Percentiles rank a stretch among this genome's conserved stretches.
These are phyloP conservation scores for Syrphus vitripennis DNA, from an alignment of 2,888 invertebrate species.

Conservation along the genomic window DNA sequence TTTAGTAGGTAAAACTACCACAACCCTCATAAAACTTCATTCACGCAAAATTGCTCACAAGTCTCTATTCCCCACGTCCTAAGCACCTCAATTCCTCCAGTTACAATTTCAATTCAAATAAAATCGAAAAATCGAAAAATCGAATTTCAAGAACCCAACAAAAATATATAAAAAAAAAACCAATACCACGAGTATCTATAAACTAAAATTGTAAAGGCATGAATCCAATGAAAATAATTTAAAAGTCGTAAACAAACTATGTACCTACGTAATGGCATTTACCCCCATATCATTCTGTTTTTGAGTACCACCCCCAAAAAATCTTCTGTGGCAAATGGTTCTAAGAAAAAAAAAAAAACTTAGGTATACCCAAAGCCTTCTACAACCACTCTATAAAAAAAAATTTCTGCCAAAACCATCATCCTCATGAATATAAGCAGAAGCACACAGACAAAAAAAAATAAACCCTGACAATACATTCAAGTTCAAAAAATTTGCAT, in stretches of 20 bases:
- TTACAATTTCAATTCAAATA: conserved; percentile 11
- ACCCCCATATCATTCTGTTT: conserved; percentile 7
- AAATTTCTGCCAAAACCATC: background rate
- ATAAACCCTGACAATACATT: conserved; percentile 48
- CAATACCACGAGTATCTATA: no score
- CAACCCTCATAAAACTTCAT: background rate
- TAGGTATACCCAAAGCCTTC: conserved; percentile 20
- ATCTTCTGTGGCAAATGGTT: conserved; percentile 11
- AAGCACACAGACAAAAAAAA: conserved; percentile 10
- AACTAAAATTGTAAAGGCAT: conserved; percentile 9
- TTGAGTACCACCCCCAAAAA: conserved; percentile 17
- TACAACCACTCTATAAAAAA: no score
- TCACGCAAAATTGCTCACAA: background rate
- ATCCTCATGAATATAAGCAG: conserved; percentile 21
- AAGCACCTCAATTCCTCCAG: background rate
- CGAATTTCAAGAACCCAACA: background rate
- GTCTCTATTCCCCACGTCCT: background rate
- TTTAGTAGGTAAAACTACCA: no score
- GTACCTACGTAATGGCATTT: conserved; percentile 3
- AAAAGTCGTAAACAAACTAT: conserved; percentile 65
- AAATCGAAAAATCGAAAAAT: conserved; percentile 9
- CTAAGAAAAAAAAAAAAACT: background rate
- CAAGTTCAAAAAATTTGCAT: conserved; percentile 66
- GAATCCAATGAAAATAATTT: conserved; percentile 61
- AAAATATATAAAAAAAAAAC: background rate